Evolutionary conservation across 2,113 vertebrate genomes (phyloP), one percentile per base, ranked within the genome.

Genomic region (Paralichthys olivaceus): DNA sequence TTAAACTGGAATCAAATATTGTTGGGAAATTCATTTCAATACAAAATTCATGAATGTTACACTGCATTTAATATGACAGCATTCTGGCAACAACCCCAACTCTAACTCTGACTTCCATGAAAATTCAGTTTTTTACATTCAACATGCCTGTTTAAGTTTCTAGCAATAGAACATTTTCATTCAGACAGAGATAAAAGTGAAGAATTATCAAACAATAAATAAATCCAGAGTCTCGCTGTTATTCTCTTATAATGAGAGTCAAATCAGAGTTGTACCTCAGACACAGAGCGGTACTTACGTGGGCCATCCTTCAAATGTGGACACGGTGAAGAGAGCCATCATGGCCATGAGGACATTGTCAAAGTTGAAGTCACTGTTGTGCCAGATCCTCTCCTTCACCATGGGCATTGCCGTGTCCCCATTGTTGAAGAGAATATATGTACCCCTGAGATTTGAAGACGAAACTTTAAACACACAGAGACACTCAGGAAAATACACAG

Each of bases 291-390:
- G 20, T 51, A 83, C 97, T 96, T 88, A 99, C 98, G 95, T 95
- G 43, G 98, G 98, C 98, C 98, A 99, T 83, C 98, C 98, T 86
- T 99, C 98, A 14, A 99, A 99, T 2, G 98, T 99, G 66, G 98
- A 99, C 47, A 99, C 98, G 0, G 98, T 99, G 89, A 99, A 99
- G 56, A 99, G 96, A 0, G 98, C 97, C 97, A 99, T 98, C 98
- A 99, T 99, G 74, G 97, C 98, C 73, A 96, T 96, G 12, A 99
- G 96, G 23, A 99, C 98, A 0, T 99, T 99, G 84, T 99, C 98
- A 51, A 99, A 99, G 92, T 99, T 99, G 91, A 98, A 99, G 76
- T 99, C 97, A 12, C 97, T 99, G 47, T 99, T 99, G 86, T 95
- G 93, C 98, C 98, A 99, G 75, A 96, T 89, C 57, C 98, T 94